Base-by-base conservation (phyloP, 2,113 vertebrate species). In the Pseudorasbora parva region DNA sequence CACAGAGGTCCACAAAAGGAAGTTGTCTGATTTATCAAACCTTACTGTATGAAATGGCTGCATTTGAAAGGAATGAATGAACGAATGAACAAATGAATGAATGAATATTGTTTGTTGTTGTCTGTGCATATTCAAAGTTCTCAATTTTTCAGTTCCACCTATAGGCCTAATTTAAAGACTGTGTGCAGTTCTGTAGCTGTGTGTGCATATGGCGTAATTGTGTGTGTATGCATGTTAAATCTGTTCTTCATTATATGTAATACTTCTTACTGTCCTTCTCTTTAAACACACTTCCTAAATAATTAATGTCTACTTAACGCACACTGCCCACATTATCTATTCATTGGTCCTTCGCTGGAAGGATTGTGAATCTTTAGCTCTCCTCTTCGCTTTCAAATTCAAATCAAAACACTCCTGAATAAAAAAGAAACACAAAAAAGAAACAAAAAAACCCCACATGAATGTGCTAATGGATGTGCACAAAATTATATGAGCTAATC, bases 171-270 rank as follows among this genome's bases (percentile, higher is more conserved):
- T 25, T 60, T 25, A 23, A 60, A 60, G n/a, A 1, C 0, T 25
- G 3, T 60, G 23, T 62, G 21, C 23, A 62, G 59, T 62, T 62
- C 12, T 66, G 15, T 2, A 66, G 27, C 25, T 66, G 9, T 59
- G n/a, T 41, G 1, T 68, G 30, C 37, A 19, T 66, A 66, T 66
- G 27, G 62, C 64, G 21, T 45, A 71, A 76, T 17, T 72, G 62
- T 25, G 12, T 33, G 47, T 11, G 41, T 45, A 11, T 12, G 41
- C 27, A 19, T 71, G 49, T n/a, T 37, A 51, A 74, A 51, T 76
- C 59, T 33, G 25, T 51, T 54, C 59, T 51, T 62, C 68, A 82
- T 82, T 75, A 75, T 74, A 66, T 74, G 3, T 60, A 74, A 82
- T 47, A 82, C 23, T 25, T 57, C 74, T 78, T 17, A 59, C 56